Base-by-base conservation (phyloP, 2,888 invertebrate genomes). In the Uropetala carovei region DNA sequence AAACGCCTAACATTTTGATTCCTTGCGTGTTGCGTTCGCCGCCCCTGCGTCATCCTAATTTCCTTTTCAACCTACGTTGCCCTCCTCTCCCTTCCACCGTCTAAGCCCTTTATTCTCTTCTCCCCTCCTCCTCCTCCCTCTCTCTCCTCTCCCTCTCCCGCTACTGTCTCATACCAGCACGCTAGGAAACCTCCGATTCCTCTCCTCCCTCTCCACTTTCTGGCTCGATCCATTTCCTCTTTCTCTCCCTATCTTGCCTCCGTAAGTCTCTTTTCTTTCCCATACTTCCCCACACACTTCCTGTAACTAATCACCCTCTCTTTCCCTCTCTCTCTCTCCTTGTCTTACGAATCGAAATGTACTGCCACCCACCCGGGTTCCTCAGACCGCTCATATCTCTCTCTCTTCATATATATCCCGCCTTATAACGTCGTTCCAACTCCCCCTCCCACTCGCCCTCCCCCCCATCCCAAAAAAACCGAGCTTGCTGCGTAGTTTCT, bases 1-100 rank as follows among this genome's bases (percentile, higher is more conserved):
- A 89, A 89, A 68, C 89, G 89, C 89, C 89, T 64, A 60, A 89
- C 89, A 64, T 89, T 89, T 89, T 89, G 89, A 89, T 89, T 89
- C 89, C 89, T 89, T 43, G 89, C 89, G 64, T 89, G 89, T 89
- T 64, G 64, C 58, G 43, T 43, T 43, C 43, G 89, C 64, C 43
- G 60, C n/a, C 89, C n/a, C 68, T 60, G 75, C 75, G 75, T 75
- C 75, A 75, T 75, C 75, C 75, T 75, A 75, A 75, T 75, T 75
- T 75, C 75, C 75, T 75, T n/a, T 43, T 43, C 43, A 43, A 43
- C 83, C 83, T 3, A 13, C n/a, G 10, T 7, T 57, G 11, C 16
- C 18, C 18, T 83, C 56, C 83, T n/a, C n/a, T n/a, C 75, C 10
- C 75, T 18, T n/a, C n/a, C n/a, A 18, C n/a, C 5, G n/a, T n/a